Base-by-base conservation (phyloP, 2,113 vertebrate genomes). In the Serranochromis macrocephalus region DNA sequence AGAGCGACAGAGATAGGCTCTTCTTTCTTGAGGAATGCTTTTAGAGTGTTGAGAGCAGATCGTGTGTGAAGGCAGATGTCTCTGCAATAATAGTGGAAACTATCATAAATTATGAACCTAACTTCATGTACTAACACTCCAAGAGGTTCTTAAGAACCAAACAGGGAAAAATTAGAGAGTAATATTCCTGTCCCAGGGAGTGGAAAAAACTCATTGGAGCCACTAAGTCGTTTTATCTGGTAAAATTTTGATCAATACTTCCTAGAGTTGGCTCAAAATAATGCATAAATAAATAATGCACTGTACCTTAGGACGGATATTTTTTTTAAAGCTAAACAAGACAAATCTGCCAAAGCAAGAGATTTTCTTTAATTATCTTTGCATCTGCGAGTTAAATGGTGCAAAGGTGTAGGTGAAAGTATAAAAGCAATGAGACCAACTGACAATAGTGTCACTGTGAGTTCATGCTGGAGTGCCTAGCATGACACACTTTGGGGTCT, bases 1-100 rank as follows among this genome's bases (percentile, higher is more conserved):
- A 81, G 33, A 84, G 73, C 81, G 33, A 80, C 47, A 80, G 83
- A 84, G 38, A 80, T 49, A 78, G 85, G 66, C 80, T 89, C 82
- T 88, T 88, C 91, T 94, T 81, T 85, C 87, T 91, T 83, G 91
- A 95, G 94, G 94, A 95, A 96, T 96, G 94, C 94, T 94, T 96
- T 95, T 94, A 95, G 91, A 94, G 86, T 51, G 33, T 85, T 75
- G 83, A 87, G 83, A 88, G 36, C 21, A 90, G 85, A 84, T 83
- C 33, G 21, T 82, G 84, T 83, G 86, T 84, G 89, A 42, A 91
- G 88, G 93, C 90, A 89, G 89, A 95, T 91, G 91, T 88, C 89
- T 91, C 71, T 63, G 68, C 45, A 88, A 81, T 95, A 91, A 94
- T 91, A 83, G 92, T 92, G 94, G 94, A 95, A 96, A 94, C 79